Percentiles rank a stretch among this genome's conserved stretches.
These are phyloP conservation scores for Arnoldichthys spilopterus DNA, from an alignment of 2,797 vertebrate species.

Conservation along the genomic window DNA sequence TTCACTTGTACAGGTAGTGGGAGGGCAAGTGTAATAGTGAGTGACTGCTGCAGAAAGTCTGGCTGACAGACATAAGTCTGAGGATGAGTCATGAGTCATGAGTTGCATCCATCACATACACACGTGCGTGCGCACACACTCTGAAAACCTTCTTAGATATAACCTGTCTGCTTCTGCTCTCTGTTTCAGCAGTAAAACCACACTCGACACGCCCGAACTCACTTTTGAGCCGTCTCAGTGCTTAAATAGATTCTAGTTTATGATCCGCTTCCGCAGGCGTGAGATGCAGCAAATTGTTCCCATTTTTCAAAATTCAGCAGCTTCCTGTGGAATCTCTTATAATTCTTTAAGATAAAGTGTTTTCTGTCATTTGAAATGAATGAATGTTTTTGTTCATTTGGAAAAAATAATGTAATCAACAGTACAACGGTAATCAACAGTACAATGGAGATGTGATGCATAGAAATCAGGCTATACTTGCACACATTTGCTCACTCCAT, in stretches of 20 bases:
- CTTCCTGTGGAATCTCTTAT: neutral
- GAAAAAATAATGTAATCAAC: too few relatives aligned
- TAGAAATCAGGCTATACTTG: neutral
- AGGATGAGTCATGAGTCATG: slow-evolving; percentile 35
- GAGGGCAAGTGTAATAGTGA: neutral
- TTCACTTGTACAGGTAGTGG: slow-evolving; percentile 20
- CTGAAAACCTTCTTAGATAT: slow-evolving; percentile 1
- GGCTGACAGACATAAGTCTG: neutral
- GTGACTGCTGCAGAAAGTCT: neutral
- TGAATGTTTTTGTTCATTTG: too few relatives aligned
- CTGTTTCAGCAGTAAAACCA: neutral
- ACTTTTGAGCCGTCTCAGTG: neutral
- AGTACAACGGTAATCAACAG: too few relatives aligned
- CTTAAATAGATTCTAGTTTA: neutral
- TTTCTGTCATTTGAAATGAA: too few relatives aligned
- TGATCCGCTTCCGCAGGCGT: neutral
- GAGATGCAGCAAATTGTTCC: too few relatives aligned
- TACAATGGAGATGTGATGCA: neutral
- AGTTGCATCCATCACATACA: neutral
- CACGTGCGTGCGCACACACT: neutral
- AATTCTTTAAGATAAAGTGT: too few relatives aligned
- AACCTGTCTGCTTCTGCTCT: slow-evolving; percentile 16
- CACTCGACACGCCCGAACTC: slow-evolving; percentile 8
- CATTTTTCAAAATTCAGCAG: neutral
- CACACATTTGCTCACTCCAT: neutral